These are phyloP conservation scores for Heterotis niloticus DNA, from an alignment of 2,113 vertebrate genomes.

Conservation along the genomic window DNA sequence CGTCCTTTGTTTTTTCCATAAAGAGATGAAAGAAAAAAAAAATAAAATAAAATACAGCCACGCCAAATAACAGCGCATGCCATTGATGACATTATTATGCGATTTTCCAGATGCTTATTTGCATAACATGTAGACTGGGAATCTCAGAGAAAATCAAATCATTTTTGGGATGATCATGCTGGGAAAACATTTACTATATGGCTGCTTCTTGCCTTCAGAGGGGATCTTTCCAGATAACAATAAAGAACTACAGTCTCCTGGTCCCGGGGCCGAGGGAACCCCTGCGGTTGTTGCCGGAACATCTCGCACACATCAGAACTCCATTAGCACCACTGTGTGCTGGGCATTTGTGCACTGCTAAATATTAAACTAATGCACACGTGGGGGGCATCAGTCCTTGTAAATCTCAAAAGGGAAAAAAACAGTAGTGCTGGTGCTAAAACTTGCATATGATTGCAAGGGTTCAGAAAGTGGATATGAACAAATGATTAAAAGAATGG, in stretches of 20 bases:
- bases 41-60: conserved; percentile 21
- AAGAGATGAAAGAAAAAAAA: not conserved
- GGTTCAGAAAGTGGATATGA: not conserved
- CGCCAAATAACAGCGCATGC: conserved; percentile 18
- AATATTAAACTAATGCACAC: conserved; percentile 9
- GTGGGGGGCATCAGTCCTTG: not conserved
- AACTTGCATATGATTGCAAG: not conserved
- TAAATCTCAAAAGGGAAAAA: not conserved
- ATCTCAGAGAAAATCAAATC: conserved; percentile 18
- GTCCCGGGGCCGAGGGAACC: not conserved
- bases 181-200: not conserved
- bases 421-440: not conserved
- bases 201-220: not conserved
- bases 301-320: not conserved
- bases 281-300: not conserved
- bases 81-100: conserved; percentile 19
- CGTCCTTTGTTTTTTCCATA: conserved; percentile 10
- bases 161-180: not conserved
- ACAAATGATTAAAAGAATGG: too few species aligned
- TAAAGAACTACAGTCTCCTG: conserved; percentile 7
- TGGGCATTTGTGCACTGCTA: not conserved
- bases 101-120: conserved; percentile 26
- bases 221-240: not conserved
- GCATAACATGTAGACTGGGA: conserved; percentile 33
- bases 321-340: not conserved